Base-by-base conservation (phyloP, 2,888 invertebrate species). In the Dicyrtomina minuta region DNA sequence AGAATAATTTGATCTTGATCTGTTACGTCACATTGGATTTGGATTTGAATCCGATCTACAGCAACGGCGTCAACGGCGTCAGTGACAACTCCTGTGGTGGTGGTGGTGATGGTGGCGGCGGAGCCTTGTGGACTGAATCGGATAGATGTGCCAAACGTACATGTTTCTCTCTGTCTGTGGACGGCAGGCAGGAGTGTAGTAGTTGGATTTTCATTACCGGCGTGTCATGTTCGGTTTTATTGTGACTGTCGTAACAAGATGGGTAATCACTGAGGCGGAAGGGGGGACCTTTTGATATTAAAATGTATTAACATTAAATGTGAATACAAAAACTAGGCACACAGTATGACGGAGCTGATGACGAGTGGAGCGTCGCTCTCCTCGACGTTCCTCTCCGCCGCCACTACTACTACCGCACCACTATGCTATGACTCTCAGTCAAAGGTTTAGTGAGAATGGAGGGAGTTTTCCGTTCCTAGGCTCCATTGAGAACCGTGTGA, bases 191-290 rank as follows among this genome's bases (percentile, higher is more conserved):
- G 10, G 10, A 12, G 24, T 24, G 20, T 58, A n/a, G 12, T 17
- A 41, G 39, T 33, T 58, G 22, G 58, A 58, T 58, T 33, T 13
- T 41, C 58, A 41, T 58, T 41, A 41, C 51, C 51, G 33, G 27
- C 56, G 56, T 56, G 56, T 56, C 56, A 17, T 20, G 17, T 17
- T 51, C 51, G 17, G 15, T 39, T 58, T 8, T 39, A 39, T 58
- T 58, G 39, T 51, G 41, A 64, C 53, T 49, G 64, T 17, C 51
- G 46, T 51, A 64, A 64, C 64, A 64, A 64, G 64, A 53, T 51
- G 64, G 64, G 53, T 64, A 51, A 64, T 64, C 64, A 64, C 51
- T 64, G 64, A 64, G 64, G 46, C 51, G 64, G 64, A 64, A 64
- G 64, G 64, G 64, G 64, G 39, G 64, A 51, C 64, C 64, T 64